Evolutionary conservation across 2,113 vertebrate species (phyloP).

Genomic region (Steatornis caripensis): DNA sequence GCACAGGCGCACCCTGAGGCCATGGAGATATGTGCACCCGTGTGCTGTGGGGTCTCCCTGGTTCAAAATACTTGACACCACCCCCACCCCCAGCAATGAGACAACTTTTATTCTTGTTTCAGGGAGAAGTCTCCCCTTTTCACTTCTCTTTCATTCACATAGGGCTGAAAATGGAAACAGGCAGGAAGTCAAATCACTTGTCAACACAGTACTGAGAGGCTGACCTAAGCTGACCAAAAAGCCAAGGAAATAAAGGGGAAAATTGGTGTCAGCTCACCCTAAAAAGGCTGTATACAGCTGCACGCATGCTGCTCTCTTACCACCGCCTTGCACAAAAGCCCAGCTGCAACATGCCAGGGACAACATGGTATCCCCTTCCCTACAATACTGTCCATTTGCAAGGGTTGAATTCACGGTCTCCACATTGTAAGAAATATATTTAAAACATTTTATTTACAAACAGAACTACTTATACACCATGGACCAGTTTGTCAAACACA

Average conservation of each 20-base stretch:
- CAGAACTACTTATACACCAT: constrained; percentile 40
- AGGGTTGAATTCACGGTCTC: constrained; percentile 12
- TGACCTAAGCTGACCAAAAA: not conserved
- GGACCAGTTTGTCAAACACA: constrained; percentile 34
- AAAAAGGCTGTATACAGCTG: not conserved
- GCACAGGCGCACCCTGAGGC: rapidly evolving
- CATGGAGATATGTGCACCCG: rapidly evolving
- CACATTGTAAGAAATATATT: constrained; percentile 21
- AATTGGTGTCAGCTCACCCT: not conserved
- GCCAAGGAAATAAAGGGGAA: not conserved
- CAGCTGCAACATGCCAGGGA: not conserved
- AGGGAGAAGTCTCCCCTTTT: not conserved
- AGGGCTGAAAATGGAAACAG: not conserved
- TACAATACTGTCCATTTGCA: not conserved
- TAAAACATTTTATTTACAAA: constrained; percentile 64
- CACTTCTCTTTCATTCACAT: not conserved
- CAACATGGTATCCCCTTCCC: not conserved
- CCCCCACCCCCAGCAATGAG: not conserved
- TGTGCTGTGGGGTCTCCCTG: not conserved
- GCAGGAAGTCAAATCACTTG: not conserved
- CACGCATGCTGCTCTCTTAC: not conserved
- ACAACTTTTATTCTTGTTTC: not conserved
- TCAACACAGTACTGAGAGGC: not conserved
- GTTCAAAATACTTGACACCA: not conserved
- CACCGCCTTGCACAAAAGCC: not conserved